Conservation (phyloP, 1,140 invertebrate species). For the Hypsibius dujardini region DNA sequence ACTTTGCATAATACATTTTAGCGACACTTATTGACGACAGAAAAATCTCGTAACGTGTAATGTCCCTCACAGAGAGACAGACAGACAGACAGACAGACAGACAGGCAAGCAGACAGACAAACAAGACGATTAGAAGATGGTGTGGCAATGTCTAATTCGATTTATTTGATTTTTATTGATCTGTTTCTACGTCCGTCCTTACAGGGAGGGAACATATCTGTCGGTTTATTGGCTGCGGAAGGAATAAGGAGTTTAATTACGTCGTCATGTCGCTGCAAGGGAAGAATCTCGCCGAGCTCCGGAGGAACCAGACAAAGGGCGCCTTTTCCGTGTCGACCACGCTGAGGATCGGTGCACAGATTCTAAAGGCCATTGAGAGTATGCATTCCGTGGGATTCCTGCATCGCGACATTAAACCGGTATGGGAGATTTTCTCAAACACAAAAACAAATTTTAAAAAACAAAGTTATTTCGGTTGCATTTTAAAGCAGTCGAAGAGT, state of each 20-base stretch:
- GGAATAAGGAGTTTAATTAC: conserved; percentile 97
- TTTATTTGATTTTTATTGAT: too few relatives aligned
- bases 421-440: conserved; percentile 37
- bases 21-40: too few relatives aligned
- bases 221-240: conserved; percentile 90
- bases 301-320: conserved; percentile 67
- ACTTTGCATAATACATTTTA: too few relatives aligned
- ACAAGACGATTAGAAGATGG: too few relatives aligned
- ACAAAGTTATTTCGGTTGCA: neutral
- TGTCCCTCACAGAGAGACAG: too few relatives aligned
- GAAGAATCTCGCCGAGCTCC: conserved; percentile 86
- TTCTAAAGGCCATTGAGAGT: conserved; percentile 88
- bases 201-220: conserved; percentile 83
- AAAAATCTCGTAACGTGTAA: too few relatives aligned
- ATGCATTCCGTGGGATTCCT: conserved; percentile 98
- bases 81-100: too few relatives aligned
- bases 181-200: conserved; percentile 21
- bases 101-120: too few relatives aligned
- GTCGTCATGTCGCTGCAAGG: conserved; percentile 99
- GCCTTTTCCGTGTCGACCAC: conserved; percentile 92
- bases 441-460: conserved; percentile 20
- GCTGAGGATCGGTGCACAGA: conserved; percentile 80
- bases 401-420: conserved; percentile 95
- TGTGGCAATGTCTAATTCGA: too few relatives aligned
- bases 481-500: too few relatives aligned